Base-by-base conservation (phyloP, 2,888 invertebrate species). In the Dorcus hopei region DNA sequence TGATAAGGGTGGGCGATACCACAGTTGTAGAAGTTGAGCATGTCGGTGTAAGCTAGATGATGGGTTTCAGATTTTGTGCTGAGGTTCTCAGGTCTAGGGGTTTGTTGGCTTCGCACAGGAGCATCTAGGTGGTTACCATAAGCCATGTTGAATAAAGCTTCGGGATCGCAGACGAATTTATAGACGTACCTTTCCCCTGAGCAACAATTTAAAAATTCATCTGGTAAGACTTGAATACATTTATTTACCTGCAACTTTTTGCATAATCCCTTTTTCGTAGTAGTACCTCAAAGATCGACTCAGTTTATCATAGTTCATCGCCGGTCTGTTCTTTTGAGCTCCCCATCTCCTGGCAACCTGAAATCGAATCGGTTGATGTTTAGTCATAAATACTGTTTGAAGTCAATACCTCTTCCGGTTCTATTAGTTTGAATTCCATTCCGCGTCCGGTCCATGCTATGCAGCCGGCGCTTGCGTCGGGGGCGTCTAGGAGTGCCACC, bases 221-320 rank as follows among this genome's bases (percentile, higher is more conserved):
- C 9, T 48, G n/a, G 9, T 48, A 11, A 3, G 6, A 49, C 9
- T 16, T 40, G 23, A 8, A 9, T 11, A 52, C 11, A 19, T 49
- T 52, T 9, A 14, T 26, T 70, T 78, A 84, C 91, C 95, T 56
- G 94, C 93, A 0, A 97, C 97, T 79, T 97, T 97, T 80, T 96
- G 96, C 95, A 97, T 96, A 72, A 97, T 97, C n/a, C 96, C 96
- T 76, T 97, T 97, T 78, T 97, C 96, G 76, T 97, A 97, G 76
- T 97, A 97, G 72, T 97, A 97, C n/a, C 97, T 85, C 42, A 97
- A 82, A 0, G 96, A 96, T 6, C 97, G 84, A 41, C 95, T 95
- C 49, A 97, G 80, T 77, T 97, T 97, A 79, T 97, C 97, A 75
- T 97, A 97, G 80, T 97, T 97, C 97, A 97, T 97, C 0, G 96